phyloP scores from a whole-genome alignment of 2,888 invertebrate species.

The Drosophila monieri region DNA sequence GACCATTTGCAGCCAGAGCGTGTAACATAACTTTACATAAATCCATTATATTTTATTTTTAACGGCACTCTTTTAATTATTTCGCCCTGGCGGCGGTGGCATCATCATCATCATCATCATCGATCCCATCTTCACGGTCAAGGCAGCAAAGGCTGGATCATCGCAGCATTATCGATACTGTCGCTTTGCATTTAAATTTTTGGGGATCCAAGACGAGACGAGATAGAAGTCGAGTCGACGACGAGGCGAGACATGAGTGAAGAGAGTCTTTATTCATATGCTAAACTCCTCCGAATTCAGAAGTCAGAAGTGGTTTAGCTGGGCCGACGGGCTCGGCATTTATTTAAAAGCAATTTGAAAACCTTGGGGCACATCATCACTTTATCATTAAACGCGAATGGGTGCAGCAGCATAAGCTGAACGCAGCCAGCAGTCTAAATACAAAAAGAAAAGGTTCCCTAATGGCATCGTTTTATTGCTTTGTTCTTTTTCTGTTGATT shows the following conservation, averaged over 20 bases:
- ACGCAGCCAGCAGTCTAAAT: constrained; percentile 22
- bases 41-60: constrained; percentile 61
- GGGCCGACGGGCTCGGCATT: constrained; percentile 38
- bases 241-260: constrained; percentile 5
- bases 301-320: constrained; percentile 65
- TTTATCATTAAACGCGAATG: constrained; percentile 62
- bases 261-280: constrained; percentile 62
- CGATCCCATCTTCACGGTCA: constrained; percentile 24
- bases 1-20: constrained; percentile 50
- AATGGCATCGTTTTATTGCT: constrained; percentile 53
- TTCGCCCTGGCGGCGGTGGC: constrained; percentile 55
- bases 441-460: constrained; percentile 47
- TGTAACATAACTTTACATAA: constrained; percentile 77
- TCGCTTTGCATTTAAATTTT: constrained; percentile 66
- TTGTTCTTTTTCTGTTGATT: constrained; percentile 25
- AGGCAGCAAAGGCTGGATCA: constrained; percentile 33
- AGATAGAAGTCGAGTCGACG: too few relatives aligned
- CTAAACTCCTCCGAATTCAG: constrained; percentile 65
- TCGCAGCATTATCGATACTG: constrained; percentile 51
- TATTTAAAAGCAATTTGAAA: constrained; percentile 65
- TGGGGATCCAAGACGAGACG: constrained; percentile 14
- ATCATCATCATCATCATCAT: constrained; percentile 49
- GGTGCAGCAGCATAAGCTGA: constrained; percentile 69
- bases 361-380: constrained; percentile 51
- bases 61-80: constrained; percentile 73